Evolutionary conservation across 2,888 invertebrate species (phyloP).

Genomic region (Helleia helle): DNA sequence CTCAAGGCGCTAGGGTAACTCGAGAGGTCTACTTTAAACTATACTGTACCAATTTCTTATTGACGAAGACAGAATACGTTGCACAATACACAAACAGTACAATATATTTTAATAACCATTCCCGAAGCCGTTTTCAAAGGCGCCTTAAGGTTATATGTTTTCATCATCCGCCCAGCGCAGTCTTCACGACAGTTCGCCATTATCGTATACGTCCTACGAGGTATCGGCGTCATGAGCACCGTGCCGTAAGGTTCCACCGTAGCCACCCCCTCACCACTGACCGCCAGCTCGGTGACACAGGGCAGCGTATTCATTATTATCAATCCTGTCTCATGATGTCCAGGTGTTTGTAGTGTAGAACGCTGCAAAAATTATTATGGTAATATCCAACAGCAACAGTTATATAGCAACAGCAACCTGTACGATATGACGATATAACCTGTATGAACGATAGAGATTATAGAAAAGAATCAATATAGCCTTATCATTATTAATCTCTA

Average conservation of each 20-base stretch:
- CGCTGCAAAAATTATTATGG: constrained; percentile 34
- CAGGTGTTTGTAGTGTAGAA: constrained; percentile 55
- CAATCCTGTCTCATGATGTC: constrained; percentile 61
- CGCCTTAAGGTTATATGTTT: constrained; percentile 27
- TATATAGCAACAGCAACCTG: too few species aligned
- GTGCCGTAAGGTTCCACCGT: constrained; percentile 49
- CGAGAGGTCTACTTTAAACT: too few species aligned
- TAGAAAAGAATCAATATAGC: too few species aligned
- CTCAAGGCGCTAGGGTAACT: too few species aligned
- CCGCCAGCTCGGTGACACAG: constrained; percentile 63
- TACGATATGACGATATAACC: too few species aligned
- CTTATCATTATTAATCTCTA: too few species aligned
- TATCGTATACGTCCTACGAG: constrained; percentile 32
- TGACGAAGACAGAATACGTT: too few species aligned
- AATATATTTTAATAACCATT: constrained; percentile 34
- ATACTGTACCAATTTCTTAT: too few species aligned
- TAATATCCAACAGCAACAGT: too few species aligned
- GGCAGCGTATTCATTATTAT: constrained; percentile 77
- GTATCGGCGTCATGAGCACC: constrained; percentile 50
- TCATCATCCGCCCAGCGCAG: constrained; percentile 53
- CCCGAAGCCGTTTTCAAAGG: constrained; percentile 40
- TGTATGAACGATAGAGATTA: too few species aligned
- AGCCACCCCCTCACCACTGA: constrained; percentile 42
- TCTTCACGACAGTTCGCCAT: constrained; percentile 33
- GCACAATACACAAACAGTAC: too few species aligned